These are phyloP conservation scores for Neogale vison DNA, from an alignment of 2,113 vertebrate genomes.

Conservation along the genomic window DNA sequence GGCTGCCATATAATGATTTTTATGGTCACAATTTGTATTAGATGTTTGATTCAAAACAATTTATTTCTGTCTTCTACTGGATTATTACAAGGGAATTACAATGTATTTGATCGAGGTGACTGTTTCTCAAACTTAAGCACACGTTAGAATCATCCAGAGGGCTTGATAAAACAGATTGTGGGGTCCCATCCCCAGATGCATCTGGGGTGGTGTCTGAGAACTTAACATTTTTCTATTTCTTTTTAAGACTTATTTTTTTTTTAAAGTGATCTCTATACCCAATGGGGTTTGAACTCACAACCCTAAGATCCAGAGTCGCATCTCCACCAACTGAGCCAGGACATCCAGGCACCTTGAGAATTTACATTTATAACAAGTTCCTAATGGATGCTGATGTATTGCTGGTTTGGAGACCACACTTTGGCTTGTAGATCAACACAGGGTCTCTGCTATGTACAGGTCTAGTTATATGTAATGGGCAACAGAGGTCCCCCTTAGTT, in stretches of 20 bases:
- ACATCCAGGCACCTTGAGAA: background rate
- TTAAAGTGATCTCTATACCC: background rate
- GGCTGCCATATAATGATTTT: background rate
- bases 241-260: background rate
- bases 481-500: background rate
- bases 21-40: background rate
- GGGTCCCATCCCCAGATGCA: background rate
- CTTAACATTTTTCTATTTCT: background rate
- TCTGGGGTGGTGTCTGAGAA: background rate
- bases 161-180: background rate
- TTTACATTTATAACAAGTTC: background rate
- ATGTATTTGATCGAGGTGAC: background rate
- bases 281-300: background rate
- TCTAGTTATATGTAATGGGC: background rate
- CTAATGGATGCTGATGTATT: background rate
- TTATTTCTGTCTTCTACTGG: background rate
- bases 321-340: background rate
- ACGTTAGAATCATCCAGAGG: background rate
- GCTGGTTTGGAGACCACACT: background rate
- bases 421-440: background rate
- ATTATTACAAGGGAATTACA: background rate
- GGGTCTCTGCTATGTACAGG: background rate
- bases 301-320: background rate
- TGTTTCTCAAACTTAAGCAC: background rate
- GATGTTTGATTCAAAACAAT: background rate